Percentiles rank a stretch among this genome's conserved stretches.
These are phyloP conservation scores for Metellina segmentata DNA, from an alignment of 2,888 invertebrate genomes.

Conservation along the genomic window DNA sequence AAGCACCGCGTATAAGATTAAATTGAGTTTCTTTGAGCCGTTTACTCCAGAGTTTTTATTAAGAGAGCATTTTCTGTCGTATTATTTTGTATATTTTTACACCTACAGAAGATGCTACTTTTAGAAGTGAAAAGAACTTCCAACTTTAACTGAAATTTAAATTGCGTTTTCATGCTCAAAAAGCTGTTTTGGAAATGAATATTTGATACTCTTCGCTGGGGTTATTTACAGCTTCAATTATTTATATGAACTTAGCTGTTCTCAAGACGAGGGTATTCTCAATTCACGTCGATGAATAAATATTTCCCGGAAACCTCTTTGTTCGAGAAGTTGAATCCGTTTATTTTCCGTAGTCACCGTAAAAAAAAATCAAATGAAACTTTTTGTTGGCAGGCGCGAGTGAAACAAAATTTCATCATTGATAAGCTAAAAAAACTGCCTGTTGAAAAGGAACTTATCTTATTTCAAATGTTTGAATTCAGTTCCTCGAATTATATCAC, in stretches of 20 bases:
- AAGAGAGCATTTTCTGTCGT: conserved; percentile 7
- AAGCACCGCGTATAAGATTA: background rate
- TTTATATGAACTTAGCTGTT: background rate
- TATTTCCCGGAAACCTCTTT: background rate
- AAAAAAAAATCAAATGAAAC: background rate
- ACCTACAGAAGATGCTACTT: background rate
- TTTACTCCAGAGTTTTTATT: conserved; percentile 2
- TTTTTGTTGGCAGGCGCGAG: background rate
- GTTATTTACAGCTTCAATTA: background rate
- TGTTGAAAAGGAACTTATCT: background rate
- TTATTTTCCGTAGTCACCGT: background rate
- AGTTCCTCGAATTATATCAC: background rate
- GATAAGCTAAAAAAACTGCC: background rate
- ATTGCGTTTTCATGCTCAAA: conserved; percentile 16
- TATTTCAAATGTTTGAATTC: background rate
- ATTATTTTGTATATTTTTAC: background rate
- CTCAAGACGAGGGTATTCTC: background rate
- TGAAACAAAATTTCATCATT: background rate
- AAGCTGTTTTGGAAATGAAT: background rate
- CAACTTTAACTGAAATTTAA: conserved; percentile 1
- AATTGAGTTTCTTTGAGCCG: conserved; percentile 42
- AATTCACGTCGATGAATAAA: background rate
- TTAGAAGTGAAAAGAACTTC: background rate
- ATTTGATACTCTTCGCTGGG: background rate
- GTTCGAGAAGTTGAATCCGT: background rate